Evolutionary conservation across 2,797 vertebrate genomes (phyloP).

Genomic region (Notamacropus eugenii): DNA sequence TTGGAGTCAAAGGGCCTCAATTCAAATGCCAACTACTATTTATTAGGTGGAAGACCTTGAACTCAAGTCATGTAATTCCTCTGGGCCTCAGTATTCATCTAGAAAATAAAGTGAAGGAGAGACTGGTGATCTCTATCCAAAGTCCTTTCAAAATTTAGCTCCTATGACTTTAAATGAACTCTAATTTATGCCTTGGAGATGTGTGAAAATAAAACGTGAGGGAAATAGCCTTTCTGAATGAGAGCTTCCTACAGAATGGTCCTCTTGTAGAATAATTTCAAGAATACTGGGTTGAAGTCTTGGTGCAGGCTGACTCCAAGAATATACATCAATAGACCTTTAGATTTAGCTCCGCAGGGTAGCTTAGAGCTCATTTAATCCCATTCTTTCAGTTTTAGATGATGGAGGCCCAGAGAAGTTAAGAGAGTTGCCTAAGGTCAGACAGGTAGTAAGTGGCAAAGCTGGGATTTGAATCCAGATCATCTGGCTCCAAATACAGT

Average conservation of each 20-base stretch:
- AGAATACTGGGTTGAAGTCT: not conserved
- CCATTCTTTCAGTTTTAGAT: not conserved
- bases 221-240: conserved; percentile 42
- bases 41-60: not conserved
- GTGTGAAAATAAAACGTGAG: conserved; percentile 1
- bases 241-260: not conserved
- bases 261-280: not conserved
- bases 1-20: not conserved
- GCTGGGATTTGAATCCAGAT: not conserved
- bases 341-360: not conserved
- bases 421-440: not conserved
- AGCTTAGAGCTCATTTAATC: not conserved
- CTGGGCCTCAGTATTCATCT: not conserved
- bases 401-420: not conserved
- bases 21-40: not conserved
- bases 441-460: not conserved
- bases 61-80: not conserved
- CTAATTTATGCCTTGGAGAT: conserved; percentile 30
- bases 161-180: not conserved
- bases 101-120: not conserved
- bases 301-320: not conserved
- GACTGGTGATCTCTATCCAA: not conserved
- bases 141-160: conserved; percentile 5
- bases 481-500: not conserved
- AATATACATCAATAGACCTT: not conserved